Evolutionary conservation across 1,140 invertebrate genomes (phyloP).

Genomic region (Thaumetopoea pityocampa): DNA sequence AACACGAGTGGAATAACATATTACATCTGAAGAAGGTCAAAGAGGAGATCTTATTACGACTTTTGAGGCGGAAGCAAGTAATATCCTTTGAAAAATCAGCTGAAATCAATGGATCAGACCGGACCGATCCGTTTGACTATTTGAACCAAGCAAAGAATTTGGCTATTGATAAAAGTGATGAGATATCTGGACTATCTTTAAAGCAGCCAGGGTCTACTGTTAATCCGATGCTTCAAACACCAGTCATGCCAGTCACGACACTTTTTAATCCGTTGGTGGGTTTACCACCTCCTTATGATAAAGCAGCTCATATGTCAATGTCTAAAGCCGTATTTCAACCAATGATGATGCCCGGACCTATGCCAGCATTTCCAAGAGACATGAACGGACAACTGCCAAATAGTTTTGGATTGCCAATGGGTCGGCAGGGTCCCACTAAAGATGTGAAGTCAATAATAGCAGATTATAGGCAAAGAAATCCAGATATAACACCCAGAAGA

Average conservation of each 20-base stretch:
- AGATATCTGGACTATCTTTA: slow-evolving; percentile 61
- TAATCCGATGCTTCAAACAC: slow-evolving; percentile 47
- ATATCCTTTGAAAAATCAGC: slow-evolving; percentile 64
- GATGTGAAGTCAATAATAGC: slow-evolving; percentile 90
- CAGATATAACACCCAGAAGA: slow-evolving; percentile 81
- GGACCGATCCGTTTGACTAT: slow-evolving; percentile 59
- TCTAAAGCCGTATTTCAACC: slow-evolving; percentile 63
- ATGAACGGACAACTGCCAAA: slow-evolving; percentile 69
- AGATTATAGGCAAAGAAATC: slow-evolving; percentile 85
- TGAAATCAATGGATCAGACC: slow-evolving; percentile 55
- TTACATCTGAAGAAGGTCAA: slow-evolving; percentile 87
- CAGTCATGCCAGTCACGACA: slow-evolving; percentile 50
- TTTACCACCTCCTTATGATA: slow-evolving; percentile 65
- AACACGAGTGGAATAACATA: slow-evolving; percentile 90
- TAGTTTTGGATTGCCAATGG: slow-evolving; percentile 63
- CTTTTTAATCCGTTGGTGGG: slow-evolving; percentile 61
- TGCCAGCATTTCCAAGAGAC: slow-evolving; percentile 67
- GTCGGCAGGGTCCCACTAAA: slow-evolving; percentile 84
- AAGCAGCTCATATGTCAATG: slow-evolving; percentile 60
- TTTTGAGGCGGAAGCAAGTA: slow-evolving; percentile 81
- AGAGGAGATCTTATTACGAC: slow-evolving; percentile 84
- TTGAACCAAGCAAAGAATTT: slow-evolving; percentile 61
- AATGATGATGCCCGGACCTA: slow-evolving; percentile 56
- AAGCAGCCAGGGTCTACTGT: slow-evolving; percentile 50
- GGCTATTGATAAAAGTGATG: slow-evolving; percentile 67